A percentile compares a stretch with the other conserved stretches of the same genome.
These are phyloP conservation scores for Pachypanchax playfairii DNA, from an alignment of 2,113 vertebrate genomes.

Conservation along the genomic window DNA sequence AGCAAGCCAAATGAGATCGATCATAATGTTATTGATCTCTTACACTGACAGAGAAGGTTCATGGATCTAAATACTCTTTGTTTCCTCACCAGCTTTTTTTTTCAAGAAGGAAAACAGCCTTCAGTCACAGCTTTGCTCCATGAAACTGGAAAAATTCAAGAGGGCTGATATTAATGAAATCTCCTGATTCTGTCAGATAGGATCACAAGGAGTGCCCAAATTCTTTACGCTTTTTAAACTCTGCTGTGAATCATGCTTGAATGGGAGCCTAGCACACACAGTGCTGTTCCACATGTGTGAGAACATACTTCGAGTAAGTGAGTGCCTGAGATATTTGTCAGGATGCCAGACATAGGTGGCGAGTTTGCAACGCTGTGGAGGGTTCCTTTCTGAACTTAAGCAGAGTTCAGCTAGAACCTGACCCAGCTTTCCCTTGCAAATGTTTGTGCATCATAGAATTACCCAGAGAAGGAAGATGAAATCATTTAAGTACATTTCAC, in stretches of 20 bases:
- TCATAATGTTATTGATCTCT: too few species aligned
- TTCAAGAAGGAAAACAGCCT: too few species aligned
- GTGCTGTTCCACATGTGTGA: conserved; percentile 60
- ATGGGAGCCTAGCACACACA: conserved; percentile 37
- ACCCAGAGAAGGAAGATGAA: conserved; percentile 32
- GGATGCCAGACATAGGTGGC: conserved; percentile 74
- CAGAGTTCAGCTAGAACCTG: conserved; percentile 2
- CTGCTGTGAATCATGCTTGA: conserved; percentile 38
- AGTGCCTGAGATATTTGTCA: conserved; percentile 76
- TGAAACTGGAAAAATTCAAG: conserved; percentile 43
- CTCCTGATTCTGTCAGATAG: conserved; percentile 62
- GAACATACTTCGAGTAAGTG: conserved; percentile 63
- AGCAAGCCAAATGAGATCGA: too few species aligned
- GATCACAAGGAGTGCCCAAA: conserved; percentile 19
- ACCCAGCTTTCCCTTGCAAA: too few species aligned
- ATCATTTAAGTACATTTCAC: conserved; percentile 54
- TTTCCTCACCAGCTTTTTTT: too few species aligned
- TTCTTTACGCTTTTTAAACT: conserved; percentile 26
- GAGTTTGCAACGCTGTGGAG: conserved; percentile 61
- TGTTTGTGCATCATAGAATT: conserved; percentile 31
- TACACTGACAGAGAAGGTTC: too few species aligned
- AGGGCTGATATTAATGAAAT: conserved; percentile 56
- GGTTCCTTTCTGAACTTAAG: conserved; percentile 56
- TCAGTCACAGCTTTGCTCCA: conserved; percentile 10
- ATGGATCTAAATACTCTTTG: neutral